Percentiles rank a stretch among this genome's conserved stretches.
Evolutionary conservation across 2,888 invertebrate species (phyloP).

Genomic region (Liodrosophila aerea): DNA sequence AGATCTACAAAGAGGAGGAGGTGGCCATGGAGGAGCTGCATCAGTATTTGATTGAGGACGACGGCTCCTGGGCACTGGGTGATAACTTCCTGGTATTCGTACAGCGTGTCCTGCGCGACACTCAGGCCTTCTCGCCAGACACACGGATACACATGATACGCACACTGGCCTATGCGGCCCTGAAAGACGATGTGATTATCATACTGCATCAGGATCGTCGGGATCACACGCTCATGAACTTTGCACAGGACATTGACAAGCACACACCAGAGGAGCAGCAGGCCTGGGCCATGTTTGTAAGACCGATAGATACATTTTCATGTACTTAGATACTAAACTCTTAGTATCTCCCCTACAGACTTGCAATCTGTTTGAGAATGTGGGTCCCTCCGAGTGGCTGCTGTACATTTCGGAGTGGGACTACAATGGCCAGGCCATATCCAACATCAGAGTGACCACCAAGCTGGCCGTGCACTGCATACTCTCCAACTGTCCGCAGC

Average conservation of each 20-base stretch:
- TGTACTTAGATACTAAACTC: not conserved
- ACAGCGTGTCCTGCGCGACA: conserved; percentile 86
- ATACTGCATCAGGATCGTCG: conserved; percentile 94
- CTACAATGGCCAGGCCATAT: conserved; percentile 88
- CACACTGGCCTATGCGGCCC: conserved; percentile 89
- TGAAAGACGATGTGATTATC: conserved; percentile 94
- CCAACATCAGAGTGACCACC: conserved; percentile 94
- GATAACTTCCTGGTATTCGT: conserved; percentile 93
- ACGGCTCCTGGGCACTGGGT: conserved; percentile 96
- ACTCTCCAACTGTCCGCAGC: conserved; percentile 87
- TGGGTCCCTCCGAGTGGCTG: conserved; percentile 95
- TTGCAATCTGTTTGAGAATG: conserved; percentile 94
- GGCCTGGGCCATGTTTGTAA: conserved; percentile 90
- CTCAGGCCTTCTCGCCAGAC: conserved; percentile 83
- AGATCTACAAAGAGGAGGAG: conserved; percentile 89
- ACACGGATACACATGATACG: conserved; percentile 88
- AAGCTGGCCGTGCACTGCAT: conserved; percentile 94
- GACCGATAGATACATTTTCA: conserved; percentile 69
- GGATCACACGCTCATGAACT: conserved; percentile 94
- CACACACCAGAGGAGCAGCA: conserved; percentile 89
- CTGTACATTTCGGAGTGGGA: conserved; percentile 97
- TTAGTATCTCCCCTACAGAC: conserved; percentile 83
- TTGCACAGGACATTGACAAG: conserved; percentile 90
- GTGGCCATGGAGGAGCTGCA: conserved; percentile 90
- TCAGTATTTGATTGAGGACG: conserved; percentile 93